These are phyloP conservation scores for Heterodera filipjevi DNA, from an alignment of 2,888 invertebrate species.

Conservation along the genomic window DNA sequence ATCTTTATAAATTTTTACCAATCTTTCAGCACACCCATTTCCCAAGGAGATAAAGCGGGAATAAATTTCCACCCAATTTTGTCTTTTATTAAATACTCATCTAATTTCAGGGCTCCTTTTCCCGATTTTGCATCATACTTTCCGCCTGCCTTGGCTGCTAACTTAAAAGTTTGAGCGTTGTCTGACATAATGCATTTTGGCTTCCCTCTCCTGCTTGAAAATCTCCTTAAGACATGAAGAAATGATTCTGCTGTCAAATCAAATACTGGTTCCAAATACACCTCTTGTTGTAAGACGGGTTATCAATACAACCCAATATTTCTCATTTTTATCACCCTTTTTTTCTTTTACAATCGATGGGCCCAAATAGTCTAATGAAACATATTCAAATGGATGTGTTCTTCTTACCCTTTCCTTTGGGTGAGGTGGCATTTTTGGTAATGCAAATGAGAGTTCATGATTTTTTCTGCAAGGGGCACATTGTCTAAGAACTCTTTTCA, in stretches of 20 bases:
- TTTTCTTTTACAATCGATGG: conserved; percentile 57
- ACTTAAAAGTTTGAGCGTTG: conserved; percentile 66
- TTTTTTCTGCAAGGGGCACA: conserved; percentile 60
- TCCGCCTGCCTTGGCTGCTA: conserved; percentile 35
- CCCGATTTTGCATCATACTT: background rate
- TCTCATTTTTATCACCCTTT: conserved; percentile 34
- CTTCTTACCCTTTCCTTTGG: conserved; percentile 61
- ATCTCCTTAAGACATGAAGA: too few species aligned
- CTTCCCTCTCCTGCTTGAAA: conserved; percentile 62
- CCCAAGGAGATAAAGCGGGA: conserved; percentile 19
- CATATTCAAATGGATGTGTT: conserved; percentile 55
- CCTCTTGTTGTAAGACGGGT: conserved; percentile 66
- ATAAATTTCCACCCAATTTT: conserved; percentile 17
- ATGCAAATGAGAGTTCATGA: conserved; percentile 43
- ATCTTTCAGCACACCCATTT: conserved; percentile 17
- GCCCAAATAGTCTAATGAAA: conserved; percentile 66
- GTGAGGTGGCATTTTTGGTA: conserved; percentile 62
- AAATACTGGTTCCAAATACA: conserved; percentile 65
- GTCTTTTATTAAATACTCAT: background rate
- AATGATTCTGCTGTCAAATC: conserved; percentile 58
- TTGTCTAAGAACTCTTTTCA: conserved; percentile 42
- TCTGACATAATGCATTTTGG: conserved; percentile 61
- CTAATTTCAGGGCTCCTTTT: too few species aligned
- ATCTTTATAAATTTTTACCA: conserved; percentile 12
- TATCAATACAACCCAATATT: conserved; percentile 64